Evolutionary conservation across 2,113 vertebrate genomes (phyloP), one percentile per base, ranked within the genome.

Genomic region (Ptilonorhynchus violaceus): DNA sequence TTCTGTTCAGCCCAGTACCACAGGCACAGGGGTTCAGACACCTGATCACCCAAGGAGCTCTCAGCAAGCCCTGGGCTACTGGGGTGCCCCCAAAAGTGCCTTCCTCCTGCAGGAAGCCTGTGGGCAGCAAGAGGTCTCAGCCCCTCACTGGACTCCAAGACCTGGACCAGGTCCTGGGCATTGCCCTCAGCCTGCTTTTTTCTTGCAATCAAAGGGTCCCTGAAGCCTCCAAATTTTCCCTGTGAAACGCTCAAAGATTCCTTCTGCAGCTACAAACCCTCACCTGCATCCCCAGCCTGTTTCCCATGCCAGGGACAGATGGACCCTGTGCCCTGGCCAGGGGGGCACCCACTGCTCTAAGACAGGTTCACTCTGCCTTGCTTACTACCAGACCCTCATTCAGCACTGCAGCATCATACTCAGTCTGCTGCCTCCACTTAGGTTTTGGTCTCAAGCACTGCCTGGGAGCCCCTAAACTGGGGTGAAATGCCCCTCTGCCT

Each of bases 301-400:
- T 69, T 42, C 25, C 55, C 47, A 27, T 42, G 31, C 41, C 1
- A 3, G 46, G 30, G 37, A 15, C 7, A 67, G 52, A 21, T 1
- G 2, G 27, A 46, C 28, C 25, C 41, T 0, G 1, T 2, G 0
- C 18, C 7, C 37, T 80, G 27, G 4, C 27, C 31, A 27, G 14
- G 35, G 35, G n/a, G 15, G 11, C 30, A 56, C 17, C 6, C 55
- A 35, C 35, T 47, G 41, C 79, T 62, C 70, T 30, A 52, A 42
- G 70, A 42, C 22, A 28, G 12, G 49, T 53, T 53, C 27, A 53
- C 50, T 53, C 50, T 53, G 50, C 50, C 50, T 15, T 84, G 47
- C 25, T 62, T 25, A 19, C 30, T 56, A 18, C 18, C 1, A 1
- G 15, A 56, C 3, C 15, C 15, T 59, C 30, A 30, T n/a, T 60